Percentiles rank a stretch among this genome's conserved stretches.
Evolutionary conservation across 2,797 vertebrate species (phyloP).

Genomic region (Sebastes minor): DNA sequence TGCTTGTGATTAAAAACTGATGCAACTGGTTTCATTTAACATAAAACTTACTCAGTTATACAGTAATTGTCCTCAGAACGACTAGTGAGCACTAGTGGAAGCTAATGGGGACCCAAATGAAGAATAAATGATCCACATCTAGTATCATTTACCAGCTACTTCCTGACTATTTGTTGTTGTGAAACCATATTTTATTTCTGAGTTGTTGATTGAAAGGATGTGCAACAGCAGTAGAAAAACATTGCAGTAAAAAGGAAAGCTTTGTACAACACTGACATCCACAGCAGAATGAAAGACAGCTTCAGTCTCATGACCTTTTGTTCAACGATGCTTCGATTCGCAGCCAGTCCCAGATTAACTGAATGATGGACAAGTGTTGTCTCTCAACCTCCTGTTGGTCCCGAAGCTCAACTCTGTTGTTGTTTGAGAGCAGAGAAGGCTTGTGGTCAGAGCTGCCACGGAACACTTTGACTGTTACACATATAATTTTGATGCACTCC

Average conservation of each 20-base stretch:
- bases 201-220: not conserved
- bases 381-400: not conserved
- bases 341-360: not conserved
- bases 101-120: no score
- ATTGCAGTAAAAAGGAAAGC: not conserved
- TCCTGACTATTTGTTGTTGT: not conserved
- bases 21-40: not conserved
- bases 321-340: not conserved
- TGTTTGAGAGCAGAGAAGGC: not conserved
- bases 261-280: not conserved
- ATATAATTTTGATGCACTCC: not conserved
- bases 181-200: not conserved
- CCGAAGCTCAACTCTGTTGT: not conserved
- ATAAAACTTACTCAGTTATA: not conserved
- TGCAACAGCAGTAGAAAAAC: not conserved
- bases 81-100: no score
- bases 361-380: slow-evolving; percentile 14
- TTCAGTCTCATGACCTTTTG: not conserved
- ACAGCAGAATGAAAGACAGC: not conserved
- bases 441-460: no score
- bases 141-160: not conserved
- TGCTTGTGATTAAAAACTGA: not conserved
- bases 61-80: not conserved
- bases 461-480: not conserved
- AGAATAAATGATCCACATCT: not conserved